These are phyloP conservation scores for Lepidocyrtinus sp. DNA, from an alignment of 2,888 invertebrate genomes.

Conservation along the genomic window DNA sequence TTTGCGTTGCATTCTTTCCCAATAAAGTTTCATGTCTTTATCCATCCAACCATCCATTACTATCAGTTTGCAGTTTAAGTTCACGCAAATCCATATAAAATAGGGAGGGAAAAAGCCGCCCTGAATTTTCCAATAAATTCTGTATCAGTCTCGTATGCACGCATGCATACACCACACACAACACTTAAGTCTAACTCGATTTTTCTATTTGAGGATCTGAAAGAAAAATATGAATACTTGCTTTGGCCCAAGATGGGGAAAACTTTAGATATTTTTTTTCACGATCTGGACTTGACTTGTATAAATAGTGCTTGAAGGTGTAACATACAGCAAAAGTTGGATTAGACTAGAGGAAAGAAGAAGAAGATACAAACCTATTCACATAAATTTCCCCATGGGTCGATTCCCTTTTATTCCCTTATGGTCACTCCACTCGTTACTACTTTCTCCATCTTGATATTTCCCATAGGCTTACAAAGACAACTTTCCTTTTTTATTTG, in stretches of 20 bases:
- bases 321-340: background rate
- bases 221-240: background rate
- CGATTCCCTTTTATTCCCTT: conserved; percentile 61
- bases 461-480: conserved; percentile 49
- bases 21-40: background rate
- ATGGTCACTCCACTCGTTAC: conserved; percentile 53
- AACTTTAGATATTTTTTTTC: no score
- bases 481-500: no score
- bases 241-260: no score
- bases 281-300: no score
- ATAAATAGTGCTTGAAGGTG: background rate
- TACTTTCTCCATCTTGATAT: conserved; percentile 44
- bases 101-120: background rate
- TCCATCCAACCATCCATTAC: no score
- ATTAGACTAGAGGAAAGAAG: conserved; percentile 25
- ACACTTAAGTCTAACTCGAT: background rate
- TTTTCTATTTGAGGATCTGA: background rate
- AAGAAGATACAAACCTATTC: conserved; percentile 50
- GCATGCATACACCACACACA: background rate
- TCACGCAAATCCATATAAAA: background rate
- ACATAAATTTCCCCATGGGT: conserved; percentile 68
- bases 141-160: background rate
- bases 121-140: background rate
- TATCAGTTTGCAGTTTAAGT: background rate
- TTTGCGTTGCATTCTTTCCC: background rate